These are phyloP conservation scores for Tupaia tana DNA, from an alignment of 2,113 vertebrate species.

Conservation along the genomic window DNA sequence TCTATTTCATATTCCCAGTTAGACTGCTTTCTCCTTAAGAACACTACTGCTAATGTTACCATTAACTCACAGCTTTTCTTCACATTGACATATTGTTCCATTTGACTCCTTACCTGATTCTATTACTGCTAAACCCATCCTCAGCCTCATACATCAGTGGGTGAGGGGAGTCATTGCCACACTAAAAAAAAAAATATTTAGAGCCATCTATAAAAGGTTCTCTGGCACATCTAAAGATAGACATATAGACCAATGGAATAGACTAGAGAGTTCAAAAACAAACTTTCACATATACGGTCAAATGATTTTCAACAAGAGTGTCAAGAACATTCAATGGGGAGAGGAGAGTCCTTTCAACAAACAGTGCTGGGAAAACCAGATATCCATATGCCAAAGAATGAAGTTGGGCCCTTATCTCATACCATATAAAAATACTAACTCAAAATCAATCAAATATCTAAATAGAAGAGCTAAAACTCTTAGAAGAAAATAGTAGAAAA, in stretches of 20 bases:
- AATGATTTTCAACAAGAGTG: not conserved
- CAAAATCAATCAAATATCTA: not conserved
- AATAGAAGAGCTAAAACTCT: not conserved
- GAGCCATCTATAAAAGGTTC: not conserved
- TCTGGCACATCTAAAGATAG: not conserved
- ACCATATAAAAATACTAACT: not conserved
- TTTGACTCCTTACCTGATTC: not conserved
- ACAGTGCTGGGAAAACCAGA: not conserved
- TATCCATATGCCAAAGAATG: not conserved
- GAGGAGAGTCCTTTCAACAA: slow-evolving; percentile 10
- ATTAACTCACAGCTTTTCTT: not conserved
- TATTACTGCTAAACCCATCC: not conserved
- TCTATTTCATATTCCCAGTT: not conserved
- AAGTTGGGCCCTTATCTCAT: not conserved
- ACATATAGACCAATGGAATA: not conserved
- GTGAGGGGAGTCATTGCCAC: not conserved
- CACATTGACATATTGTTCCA: not conserved
- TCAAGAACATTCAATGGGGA: not conserved
- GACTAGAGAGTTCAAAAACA: not conserved
- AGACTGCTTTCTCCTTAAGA: not conserved
- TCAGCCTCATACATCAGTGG: not conserved
- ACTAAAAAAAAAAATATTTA: not conserved
- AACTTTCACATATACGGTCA: not conserved
- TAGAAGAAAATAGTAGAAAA: not conserved
- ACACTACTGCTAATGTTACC: not conserved